Evolutionary conservation across 53 echinoderm and acorn worm genomes (phyloP).

Genomic region (Glandiceps talaboti): DNA sequence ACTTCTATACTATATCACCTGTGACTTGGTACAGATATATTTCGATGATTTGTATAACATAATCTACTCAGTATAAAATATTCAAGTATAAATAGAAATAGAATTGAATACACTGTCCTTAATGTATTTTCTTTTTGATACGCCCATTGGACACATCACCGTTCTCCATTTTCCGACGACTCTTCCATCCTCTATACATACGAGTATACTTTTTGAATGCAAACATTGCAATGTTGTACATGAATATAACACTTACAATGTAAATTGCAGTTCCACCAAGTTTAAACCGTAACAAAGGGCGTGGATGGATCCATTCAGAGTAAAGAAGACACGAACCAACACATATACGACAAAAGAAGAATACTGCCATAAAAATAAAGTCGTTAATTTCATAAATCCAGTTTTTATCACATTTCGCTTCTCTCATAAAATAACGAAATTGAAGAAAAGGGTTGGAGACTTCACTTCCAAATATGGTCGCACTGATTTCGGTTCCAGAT

Average conservation of each 20-base stretch:
- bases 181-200: slow-evolving; percentile 30
- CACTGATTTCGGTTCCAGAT: slow-evolving; percentile 81
- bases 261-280: slow-evolving; percentile 54
- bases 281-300: slow-evolving; percentile 44
- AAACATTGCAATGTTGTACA: slow-evolving; percentile 46
- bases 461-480: slow-evolving; percentile 93
- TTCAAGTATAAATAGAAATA: too few relatives aligned
- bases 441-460: slow-evolving; percentile 84
- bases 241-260: slow-evolving; percentile 68
- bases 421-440: slow-evolving; percentile 75
- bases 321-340: slow-evolving; percentile 64
- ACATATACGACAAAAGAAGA: slow-evolving; percentile 49
- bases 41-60: too few relatives aligned
- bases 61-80: not conserved
- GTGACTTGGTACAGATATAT: too few relatives aligned
- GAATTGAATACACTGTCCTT: too few relatives aligned
- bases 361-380: slow-evolving; percentile 53
- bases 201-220: slow-evolving; percentile 53
- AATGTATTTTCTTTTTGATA: not conserved
- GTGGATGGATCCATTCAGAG: slow-evolving; percentile 44
- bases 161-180: not conserved
- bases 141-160: not conserved
- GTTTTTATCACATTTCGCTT: slow-evolving; percentile 34
- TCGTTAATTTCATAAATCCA: slow-evolving; percentile 74
- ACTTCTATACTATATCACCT: too few relatives aligned